Evolutionary conservation across 2,888 invertebrate species (phyloP), one percentile per base, ranked within the genome.

Genomic region (Caenorhabditis angaria): DNA sequence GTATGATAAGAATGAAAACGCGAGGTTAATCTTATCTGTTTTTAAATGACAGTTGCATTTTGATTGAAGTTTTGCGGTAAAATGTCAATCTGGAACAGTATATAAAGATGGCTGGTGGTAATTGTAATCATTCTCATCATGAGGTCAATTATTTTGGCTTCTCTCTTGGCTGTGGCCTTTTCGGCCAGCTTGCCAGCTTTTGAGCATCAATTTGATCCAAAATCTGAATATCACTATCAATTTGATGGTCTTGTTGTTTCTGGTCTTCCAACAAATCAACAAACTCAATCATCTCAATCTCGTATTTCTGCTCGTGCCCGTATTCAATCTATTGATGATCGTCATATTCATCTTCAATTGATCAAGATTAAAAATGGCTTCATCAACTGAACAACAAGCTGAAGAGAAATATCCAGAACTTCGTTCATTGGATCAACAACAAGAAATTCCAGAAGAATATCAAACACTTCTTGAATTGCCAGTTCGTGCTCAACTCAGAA

Each of bases 401-500:
- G 70, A 74, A 48, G 69, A 56, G 66, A 61, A 24, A 57, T 63
- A 41, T 41, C 67, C 68, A 64, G 48, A 68, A 32, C 57, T 69
- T 61, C 65, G 57, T 55, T 69, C 76, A 18, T 76, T 83, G 66
- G 82, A 84, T n/a, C n/a, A n/a, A 68, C 62, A 76, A 51, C 74
- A 73, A 20, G 70, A 72, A 28, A 51, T 83, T 20, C 60, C 64
- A 14, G 50, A 61, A 2, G 77, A 82, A 63, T 71, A 81, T 69
- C 59, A 71, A 61, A 50, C 66, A 41, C 59, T 74, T 51, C 78
- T 85, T 20, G 55, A 74, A 61, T 72, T 70, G 54, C 82, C 83
- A 66, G 68, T 84, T 57, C 78, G 83, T 59, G 81, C 84, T 77
- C 77, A 71, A 59, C 68, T 80, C 75, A 72, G 70, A 61, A 71